These are phyloP conservation scores for Coelinius sp. DNA, from an alignment of 2,888 invertebrate genomes.

Conservation along the genomic window DNA sequence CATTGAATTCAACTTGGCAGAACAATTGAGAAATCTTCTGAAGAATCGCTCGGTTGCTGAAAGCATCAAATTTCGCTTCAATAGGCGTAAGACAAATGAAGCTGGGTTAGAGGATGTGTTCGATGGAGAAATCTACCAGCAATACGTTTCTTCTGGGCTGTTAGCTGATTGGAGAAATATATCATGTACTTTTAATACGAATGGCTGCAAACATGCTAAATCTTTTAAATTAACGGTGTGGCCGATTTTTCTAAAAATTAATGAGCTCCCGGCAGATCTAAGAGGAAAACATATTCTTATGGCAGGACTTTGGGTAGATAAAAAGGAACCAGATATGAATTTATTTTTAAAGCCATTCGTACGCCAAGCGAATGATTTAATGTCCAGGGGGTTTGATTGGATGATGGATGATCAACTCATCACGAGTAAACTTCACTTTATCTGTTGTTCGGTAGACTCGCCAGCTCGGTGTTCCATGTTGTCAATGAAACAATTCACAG, in stretches of 20 bases:
- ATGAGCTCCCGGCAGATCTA: background rate
- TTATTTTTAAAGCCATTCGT: slow-evolving; percentile 38
- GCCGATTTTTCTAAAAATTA: slow-evolving; percentile 23
- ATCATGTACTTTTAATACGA: slow-evolving; percentile 27
- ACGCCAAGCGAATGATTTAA: slow-evolving; percentile 31
- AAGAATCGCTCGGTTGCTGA: background rate
- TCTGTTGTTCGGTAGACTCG: slow-evolving; percentile 38
- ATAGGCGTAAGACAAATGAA: background rate
- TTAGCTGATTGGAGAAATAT: slow-evolving; percentile 2
- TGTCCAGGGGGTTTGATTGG: slow-evolving; percentile 33
- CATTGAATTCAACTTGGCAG: too few species aligned
- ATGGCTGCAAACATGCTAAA: slow-evolving; percentile 27
- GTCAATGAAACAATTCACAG: slow-evolving; percentile 42
- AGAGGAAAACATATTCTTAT: slow-evolving; percentile 35
- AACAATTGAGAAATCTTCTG: too few species aligned
- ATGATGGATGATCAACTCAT: slow-evolving; percentile 10
- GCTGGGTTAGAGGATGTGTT: background rate
- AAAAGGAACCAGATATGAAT: slow-evolving; percentile 34
- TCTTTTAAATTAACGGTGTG: slow-evolving; percentile 26
- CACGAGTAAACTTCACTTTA: slow-evolving; percentile 27
- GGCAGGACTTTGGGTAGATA: slow-evolving; percentile 39
- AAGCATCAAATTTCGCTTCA: background rate
- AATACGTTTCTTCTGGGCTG: background rate
- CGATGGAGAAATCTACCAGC: background rate
- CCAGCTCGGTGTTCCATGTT: slow-evolving; percentile 39